A percentile compares a stretch with the other conserved stretches of the same genome.
Conservation (phyloP, 2,797 vertebrate genomes). For the Meriones psammophilus region DNA sequence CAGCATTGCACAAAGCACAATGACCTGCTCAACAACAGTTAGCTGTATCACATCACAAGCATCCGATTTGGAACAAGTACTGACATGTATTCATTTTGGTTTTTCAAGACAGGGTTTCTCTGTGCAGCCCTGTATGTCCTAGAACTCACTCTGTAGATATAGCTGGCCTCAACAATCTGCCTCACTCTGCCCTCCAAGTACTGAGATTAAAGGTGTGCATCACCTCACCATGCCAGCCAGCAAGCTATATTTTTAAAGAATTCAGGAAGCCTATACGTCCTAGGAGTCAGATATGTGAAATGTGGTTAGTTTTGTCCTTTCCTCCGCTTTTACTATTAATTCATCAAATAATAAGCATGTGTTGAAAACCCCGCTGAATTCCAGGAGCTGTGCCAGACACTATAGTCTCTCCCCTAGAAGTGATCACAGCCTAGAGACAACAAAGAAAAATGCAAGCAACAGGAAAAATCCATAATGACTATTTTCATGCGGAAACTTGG, state of each 20-base stretch:
- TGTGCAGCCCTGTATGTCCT: neutral
- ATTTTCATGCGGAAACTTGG: neutral
- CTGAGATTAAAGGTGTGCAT: neutral
- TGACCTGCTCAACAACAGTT: neutral
- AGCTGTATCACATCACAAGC: neutral
- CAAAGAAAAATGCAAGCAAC: slow-evolving; percentile 5
- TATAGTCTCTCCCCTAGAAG: neutral
- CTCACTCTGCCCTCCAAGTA: neutral
- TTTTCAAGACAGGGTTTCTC: neutral
- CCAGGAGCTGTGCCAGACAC: neutral
- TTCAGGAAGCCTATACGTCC: neutral
- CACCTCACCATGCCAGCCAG: neutral
- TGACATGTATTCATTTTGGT: neutral
- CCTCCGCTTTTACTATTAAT: slow-evolving; percentile 21
- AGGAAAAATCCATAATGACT: neutral
- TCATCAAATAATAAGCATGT: slow-evolving; percentile 24
- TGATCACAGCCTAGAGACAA: neutral
- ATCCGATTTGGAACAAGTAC: neutral
- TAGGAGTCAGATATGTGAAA: neutral
- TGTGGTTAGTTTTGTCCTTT: neutral
- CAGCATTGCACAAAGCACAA: neutral
- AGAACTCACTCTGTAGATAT: neutral
- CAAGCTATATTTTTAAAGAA: slow-evolving; percentile 10
- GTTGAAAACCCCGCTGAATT: neutral
- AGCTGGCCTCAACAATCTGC: neutral